Evolutionary conservation across 2,797 vertebrate species (phyloP), one percentile per base, ranked within the genome.

Genomic region (Ispidina picta): DNA sequence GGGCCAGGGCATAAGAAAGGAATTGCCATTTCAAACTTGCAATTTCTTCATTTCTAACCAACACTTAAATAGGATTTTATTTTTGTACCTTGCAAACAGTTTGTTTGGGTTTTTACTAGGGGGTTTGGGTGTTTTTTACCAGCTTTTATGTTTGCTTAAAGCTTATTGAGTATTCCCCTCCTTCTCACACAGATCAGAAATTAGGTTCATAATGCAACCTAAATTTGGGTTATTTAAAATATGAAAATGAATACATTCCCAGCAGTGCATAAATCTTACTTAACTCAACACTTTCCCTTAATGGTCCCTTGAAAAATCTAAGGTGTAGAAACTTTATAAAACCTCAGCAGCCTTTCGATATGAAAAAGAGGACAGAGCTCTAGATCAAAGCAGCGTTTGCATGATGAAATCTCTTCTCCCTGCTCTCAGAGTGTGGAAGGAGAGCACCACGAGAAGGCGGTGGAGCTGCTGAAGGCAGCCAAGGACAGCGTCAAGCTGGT

Each of bases 401-500:
- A 4, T 23, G 56, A 25, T 51, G 76, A 43, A 64, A 48, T 84
- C 35, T 86, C 16, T 91, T 89, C 48, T 70, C 37, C 68, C 48
- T 88, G 39, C 78, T 95, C 89, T 26, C 97, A 99, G 99, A 99
- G 99, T 1, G 99, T 99, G 81, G 99, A 99, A 96, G 99, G 99
- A 21, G 99, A 99, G 23, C 99, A 99, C 93, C 99, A 99, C 1
- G 99, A 99, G 97, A 99, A 99, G 93, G 99, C 99, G 0, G 99
- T 99, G 96, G 99, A 99, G 93, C 97, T 99, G 39, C 98, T 99
- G 94, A 99, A 99, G 96, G 99, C 99, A 0, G 99, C 99, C 21
- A 99, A 99, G 96, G 99, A 99, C 95, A 99, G 98, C 2, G 99
- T 99, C 89, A 99, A 99, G 97, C 97, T 99, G 92, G 99, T 99